phyloP scores from a whole-genome alignment of 2,888 invertebrate genomes.

The Scrobipalpa costella region DNA sequence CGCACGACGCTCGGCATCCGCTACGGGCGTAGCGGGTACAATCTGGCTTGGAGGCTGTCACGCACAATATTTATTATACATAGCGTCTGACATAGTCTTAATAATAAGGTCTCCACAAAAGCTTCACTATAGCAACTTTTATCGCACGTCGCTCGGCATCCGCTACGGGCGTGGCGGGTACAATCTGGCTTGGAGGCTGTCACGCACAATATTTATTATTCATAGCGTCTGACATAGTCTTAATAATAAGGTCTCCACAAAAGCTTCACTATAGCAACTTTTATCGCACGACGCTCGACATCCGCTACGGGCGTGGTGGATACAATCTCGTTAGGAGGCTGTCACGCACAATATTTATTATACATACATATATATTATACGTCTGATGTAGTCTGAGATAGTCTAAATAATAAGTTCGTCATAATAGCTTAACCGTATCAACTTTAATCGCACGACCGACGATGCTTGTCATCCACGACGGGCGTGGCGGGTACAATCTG shows the following conservation, averaged over 20 bases:
- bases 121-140: slow-evolving; percentile 40
- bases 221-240: slow-evolving; percentile 6
- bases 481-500: slow-evolving; percentile 41
- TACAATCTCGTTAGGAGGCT: slow-evolving; percentile 42
- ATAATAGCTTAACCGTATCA: slow-evolving; percentile 25
- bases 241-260: slow-evolving; percentile 19
- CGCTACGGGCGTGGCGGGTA: slow-evolving; percentile 50
- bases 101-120: slow-evolving; percentile 22
- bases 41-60: slow-evolving; percentile 48
- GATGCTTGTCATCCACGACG: slow-evolving; percentile 60
- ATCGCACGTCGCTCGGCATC: slow-evolving; percentile 57
- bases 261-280: slow-evolving; percentile 35
- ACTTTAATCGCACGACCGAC: slow-evolving; percentile 63
- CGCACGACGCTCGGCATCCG: slow-evolving; percentile 56
- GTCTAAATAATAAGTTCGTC: neutral
- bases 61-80: slow-evolving; percentile 27
- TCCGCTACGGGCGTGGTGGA: slow-evolving; percentile 53
- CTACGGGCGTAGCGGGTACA: slow-evolving; percentile 47
- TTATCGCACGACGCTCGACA: slow-evolving; percentile 58
- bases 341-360: slow-evolving; percentile 39
- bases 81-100: slow-evolving; percentile 6
- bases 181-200: slow-evolving; percentile 45
- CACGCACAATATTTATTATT: slow-evolving; percentile 35
- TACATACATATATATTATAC: no score
- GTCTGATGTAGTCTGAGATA: neutral